Evolutionary conservation across 2,113 vertebrate species (phyloP).

Genomic region (Leuciscus idus): DNA sequence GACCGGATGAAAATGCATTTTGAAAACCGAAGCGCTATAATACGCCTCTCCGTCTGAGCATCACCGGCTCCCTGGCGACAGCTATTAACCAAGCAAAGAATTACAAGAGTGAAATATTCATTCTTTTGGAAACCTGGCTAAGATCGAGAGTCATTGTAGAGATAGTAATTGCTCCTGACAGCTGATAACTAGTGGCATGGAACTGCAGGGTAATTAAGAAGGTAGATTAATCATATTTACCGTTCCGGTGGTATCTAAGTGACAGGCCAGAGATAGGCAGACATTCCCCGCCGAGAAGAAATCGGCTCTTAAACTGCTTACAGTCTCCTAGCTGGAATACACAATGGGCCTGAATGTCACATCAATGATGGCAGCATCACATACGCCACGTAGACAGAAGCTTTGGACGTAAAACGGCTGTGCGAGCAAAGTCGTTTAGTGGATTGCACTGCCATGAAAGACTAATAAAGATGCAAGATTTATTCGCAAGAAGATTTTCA

Average conservation of each 20-base stretch:
- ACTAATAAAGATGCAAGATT: slow-evolving; percentile 21
- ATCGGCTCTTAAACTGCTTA: slow-evolving; percentile 37
- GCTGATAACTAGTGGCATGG: slow-evolving; percentile 82
- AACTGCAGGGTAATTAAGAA: slow-evolving; percentile 80
- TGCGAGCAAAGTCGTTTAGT: slow-evolving; percentile 13
- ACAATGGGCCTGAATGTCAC: slow-evolving; percentile 9
- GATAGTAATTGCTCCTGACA: slow-evolving; percentile 84
- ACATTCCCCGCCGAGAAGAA: slow-evolving; percentile 46
- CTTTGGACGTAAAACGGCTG: neutral
- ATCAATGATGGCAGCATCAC: neutral
- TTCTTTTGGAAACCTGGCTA: slow-evolving; percentile 73
- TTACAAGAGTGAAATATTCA: slow-evolving; percentile 72
- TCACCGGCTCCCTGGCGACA: slow-evolving; percentile 23
- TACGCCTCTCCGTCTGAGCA: slow-evolving; percentile 26
- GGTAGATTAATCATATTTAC: slow-evolving; percentile 84
- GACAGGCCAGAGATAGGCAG: slow-evolving; percentile 56
- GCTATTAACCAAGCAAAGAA: slow-evolving; percentile 67
- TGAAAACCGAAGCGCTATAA: slow-evolving; percentile 34
- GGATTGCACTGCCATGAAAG: slow-evolving; percentile 21
- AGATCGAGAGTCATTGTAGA: slow-evolving; percentile 75
- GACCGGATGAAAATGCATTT: slow-evolving; percentile 35
- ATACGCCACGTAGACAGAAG: neutral
- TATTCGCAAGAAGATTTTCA: neutral
- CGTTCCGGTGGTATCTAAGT: slow-evolving; percentile 76
- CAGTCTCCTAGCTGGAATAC: slow-evolving; percentile 20